Evolutionary conservation across 2,797 vertebrate species (phyloP).

Genomic region (Pseudochromis fuscus): DNA sequence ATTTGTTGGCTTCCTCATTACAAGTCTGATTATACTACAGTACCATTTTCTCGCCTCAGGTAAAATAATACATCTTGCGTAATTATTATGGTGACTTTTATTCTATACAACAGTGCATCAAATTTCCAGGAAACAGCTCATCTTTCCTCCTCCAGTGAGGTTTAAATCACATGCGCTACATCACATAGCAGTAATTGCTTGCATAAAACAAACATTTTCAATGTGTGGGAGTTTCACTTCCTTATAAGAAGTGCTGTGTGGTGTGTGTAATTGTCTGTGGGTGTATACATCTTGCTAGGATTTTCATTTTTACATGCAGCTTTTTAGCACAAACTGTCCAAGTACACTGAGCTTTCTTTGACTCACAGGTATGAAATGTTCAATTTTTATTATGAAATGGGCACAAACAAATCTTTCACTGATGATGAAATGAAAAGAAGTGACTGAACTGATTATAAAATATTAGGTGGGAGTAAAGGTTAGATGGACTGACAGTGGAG

Average conservation of each 20-base stretch:
- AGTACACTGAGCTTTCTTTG: background rate
- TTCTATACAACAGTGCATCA: background rate
- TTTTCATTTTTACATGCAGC: slow-evolving; percentile 15
- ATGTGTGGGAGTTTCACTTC: slow-evolving; percentile 10
- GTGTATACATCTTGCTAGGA: slow-evolving; percentile 10
- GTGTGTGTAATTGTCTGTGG: slow-evolving; percentile 22
- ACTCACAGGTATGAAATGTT: background rate
- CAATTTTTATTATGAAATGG: background rate
- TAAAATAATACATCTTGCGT: slow-evolving; percentile 6
- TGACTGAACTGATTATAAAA: background rate
- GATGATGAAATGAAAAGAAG: background rate
- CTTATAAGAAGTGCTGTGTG: slow-evolving; percentile 10
- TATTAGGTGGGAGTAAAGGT: background rate
- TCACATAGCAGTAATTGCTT: background rate
- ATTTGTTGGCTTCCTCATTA: slow-evolving; percentile 39
- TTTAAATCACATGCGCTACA: slow-evolving; percentile 3
- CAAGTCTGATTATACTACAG: slow-evolving; percentile 11
- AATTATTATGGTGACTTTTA: slow-evolving; percentile 17
- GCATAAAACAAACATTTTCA: slow-evolving; percentile 22
- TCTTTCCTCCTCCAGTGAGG: background rate
- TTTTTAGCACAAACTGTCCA: slow-evolving; percentile 22
- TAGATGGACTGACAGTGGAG: slow-evolving; percentile 8
- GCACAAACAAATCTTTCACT: background rate
- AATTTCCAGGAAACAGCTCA: background rate
- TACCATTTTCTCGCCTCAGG: slow-evolving; percentile 5